A percentile compares a stretch with the other conserved stretches of the same genome.
Conservation (phyloP, 2,797 vertebrate genomes). For the Hylomyscus alleni region DNA sequence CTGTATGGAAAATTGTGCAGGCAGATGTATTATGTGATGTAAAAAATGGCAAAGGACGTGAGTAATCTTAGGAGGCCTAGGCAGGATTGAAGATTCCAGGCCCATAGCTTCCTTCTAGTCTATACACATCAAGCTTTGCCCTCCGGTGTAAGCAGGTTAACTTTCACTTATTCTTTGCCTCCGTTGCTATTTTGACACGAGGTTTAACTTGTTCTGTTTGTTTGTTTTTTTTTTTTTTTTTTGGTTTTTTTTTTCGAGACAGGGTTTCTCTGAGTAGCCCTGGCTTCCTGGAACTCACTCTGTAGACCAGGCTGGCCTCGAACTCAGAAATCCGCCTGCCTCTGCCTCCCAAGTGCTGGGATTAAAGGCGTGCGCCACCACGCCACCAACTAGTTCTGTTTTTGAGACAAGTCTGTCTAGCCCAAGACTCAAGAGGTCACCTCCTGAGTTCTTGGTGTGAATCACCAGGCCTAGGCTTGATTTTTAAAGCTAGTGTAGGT, state of each 20-base stretch:
- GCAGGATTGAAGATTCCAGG: background rate
- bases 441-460: background rate
- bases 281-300: too few species aligned
- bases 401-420: background rate
- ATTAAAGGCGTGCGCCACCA: too few species aligned
- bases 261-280: too few species aligned
- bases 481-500: background rate
- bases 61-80: background rate
- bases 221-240: too few species aligned
- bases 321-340: too few species aligned
- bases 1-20: background rate
- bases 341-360: too few species aligned
- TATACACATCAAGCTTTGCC: background rate
- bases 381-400: too few species aligned
- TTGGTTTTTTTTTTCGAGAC: too few species aligned
- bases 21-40: background rate
- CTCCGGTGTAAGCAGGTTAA: too few species aligned
- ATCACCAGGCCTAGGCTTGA: background rate
- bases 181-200: background rate
- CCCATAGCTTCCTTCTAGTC: background rate
- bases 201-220: background rate
- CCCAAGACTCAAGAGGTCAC: background rate
- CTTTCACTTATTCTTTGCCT: background rate
- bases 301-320: too few species aligned
- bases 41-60: slow-evolving; percentile 12